phyloP scores from a whole-genome alignment of 37 sponge, comb jelly and placozoan genomes.

The Theonella swinhoei region DNA sequence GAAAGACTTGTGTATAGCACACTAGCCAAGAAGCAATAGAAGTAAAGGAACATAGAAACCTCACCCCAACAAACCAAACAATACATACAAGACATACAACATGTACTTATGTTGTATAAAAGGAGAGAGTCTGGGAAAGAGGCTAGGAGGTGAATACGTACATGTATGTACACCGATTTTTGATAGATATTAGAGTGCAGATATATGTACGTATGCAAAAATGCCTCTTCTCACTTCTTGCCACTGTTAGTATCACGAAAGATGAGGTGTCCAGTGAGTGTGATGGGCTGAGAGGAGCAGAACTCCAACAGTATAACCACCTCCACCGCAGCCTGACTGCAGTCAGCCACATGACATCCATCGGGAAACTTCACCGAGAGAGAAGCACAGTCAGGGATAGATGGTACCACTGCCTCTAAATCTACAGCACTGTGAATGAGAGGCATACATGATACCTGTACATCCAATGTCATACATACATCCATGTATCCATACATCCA shows the following conservation, averaged over 20 bases:
- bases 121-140: too few relatives aligned
- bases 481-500: too few relatives aligned
- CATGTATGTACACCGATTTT: too few relatives aligned
- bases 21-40: too few relatives aligned
- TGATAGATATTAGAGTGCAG: too few relatives aligned
- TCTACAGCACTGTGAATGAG: conserved; percentile 30
- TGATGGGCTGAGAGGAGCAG: conserved; percentile 54
- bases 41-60: too few relatives aligned
- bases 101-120: too few relatives aligned
- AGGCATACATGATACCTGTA: background rate
- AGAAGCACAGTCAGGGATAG: background rate
- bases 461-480: background rate
- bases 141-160: too few relatives aligned
- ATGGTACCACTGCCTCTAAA: conserved; percentile 30
- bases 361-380: conserved; percentile 22
- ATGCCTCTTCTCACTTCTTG: conserved; percentile 47
- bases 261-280: conserved; percentile 25
- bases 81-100: too few relatives aligned
- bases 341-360: background rate
- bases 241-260: conserved; percentile 48
- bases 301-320: conserved; percentile 49
- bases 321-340: background rate
- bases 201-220: too few relatives aligned
- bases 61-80: too few relatives aligned
- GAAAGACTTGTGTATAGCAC: too few relatives aligned